A percentile compares a stretch with the other conserved stretches of the same genome.
Conservation (phyloP, 1,140 invertebrate genomes). For the Pseudoatta argentina region DNA sequence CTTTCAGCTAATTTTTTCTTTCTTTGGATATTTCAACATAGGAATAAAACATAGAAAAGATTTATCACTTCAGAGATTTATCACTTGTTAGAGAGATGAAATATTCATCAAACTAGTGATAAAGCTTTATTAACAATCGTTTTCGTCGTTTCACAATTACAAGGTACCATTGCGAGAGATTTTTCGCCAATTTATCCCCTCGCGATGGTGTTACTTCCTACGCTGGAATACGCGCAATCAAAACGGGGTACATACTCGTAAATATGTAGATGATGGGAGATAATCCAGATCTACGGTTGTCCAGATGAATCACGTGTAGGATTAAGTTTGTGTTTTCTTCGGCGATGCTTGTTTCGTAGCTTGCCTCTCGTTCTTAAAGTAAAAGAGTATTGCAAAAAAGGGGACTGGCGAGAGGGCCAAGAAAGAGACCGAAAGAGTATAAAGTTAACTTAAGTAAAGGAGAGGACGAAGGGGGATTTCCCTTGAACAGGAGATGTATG, state of each 20-base stretch:
- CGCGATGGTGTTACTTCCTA: slow-evolving; percentile 63
- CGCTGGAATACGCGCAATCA: slow-evolving; percentile 74
- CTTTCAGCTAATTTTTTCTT: neutral
- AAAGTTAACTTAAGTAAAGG: slow-evolving; percentile 80
- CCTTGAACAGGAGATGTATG: slow-evolving; percentile 79
- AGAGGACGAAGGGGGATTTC: slow-evolving; percentile 79
- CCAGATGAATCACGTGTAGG: slow-evolving; percentile 79
- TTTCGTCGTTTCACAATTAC: slow-evolving; percentile 30
- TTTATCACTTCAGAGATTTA: neutral
- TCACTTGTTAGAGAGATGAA: neutral
- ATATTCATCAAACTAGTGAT: neutral
- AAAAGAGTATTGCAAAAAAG: slow-evolving; percentile 21
- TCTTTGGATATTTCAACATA: neutral
- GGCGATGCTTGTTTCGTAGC: slow-evolving; percentile 71
- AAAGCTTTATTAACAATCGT: neutral
- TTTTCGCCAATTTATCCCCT: slow-evolving; percentile 47
- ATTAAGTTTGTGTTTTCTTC: slow-evolving; percentile 80
- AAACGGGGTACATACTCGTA: slow-evolving; percentile 77
- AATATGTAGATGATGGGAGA: slow-evolving; percentile 83
- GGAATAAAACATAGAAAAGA: neutral
- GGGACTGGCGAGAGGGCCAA: slow-evolving; percentile 30
- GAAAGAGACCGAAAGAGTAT: slow-evolving; percentile 73
- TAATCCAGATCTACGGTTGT: slow-evolving; percentile 81
- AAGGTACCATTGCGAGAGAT: slow-evolving; percentile 30
- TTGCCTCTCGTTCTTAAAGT: slow-evolving; percentile 48